Evolutionary conservation across 1,140 invertebrate species (phyloP), one percentile per base, ranked within the genome.

Genomic region (Metopolophium dirhodum): DNA sequence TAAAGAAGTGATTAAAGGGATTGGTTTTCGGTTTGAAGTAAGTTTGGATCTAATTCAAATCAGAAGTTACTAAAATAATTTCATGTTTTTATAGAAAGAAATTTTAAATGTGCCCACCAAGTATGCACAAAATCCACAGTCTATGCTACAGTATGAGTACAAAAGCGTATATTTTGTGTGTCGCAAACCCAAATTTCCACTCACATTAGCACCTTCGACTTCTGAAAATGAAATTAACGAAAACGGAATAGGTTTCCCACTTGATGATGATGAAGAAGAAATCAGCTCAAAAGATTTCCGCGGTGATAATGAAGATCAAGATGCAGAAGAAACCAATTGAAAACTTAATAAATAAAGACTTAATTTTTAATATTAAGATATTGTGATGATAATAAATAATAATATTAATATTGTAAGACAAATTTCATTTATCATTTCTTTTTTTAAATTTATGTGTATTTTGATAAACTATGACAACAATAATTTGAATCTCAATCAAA

Each of bases 131-230:
- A 99, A 99, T 95, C 96, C 97, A 0, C 96, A 97, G 82, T 99
- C 98, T n/a, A 99, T 99, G 99, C 96, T 99, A 94, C 97, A 97
- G 93, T 98, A 98, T 94, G 96, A 97, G 94, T 99, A 99, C 94
- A 96, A 97, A 94, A 98, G 98, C 94, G 97, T 98, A 7, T 99
- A 98, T 95, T 98, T 99, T 95, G 97, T 98, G 7, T 98, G 97
- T 94, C 96, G 96, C 94, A 99, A 99, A 95, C 97, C 97, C 37
- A 93, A 93, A 57, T 35, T 54, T 85, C 35, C 49, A 30, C 30
- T 68, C n/a, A 14, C 77, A 26, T 57, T 93, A 86, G 41, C 9
- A 20, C 49, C 51, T 18, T 54, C 35, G 0, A 41, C 22, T 45
- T 41, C 47, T 51, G 91, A 85, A 86, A 92, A 92, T 85, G 54